These are phyloP conservation scores for Junonia oenone DNA, from an alignment of 2,888 invertebrate species.

Conservation along the genomic window DNA sequence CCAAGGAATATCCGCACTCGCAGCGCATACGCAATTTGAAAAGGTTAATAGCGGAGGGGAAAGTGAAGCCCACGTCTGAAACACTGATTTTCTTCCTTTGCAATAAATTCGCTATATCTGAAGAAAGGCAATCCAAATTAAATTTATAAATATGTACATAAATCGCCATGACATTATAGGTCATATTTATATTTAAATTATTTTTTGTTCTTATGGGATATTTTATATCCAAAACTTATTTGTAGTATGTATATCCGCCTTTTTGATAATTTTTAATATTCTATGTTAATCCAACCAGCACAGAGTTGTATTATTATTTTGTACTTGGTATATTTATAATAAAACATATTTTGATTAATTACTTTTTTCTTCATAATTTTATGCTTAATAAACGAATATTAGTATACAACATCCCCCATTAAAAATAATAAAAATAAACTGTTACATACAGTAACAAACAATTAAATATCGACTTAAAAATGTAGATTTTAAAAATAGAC, in stretches of 20 bases:
- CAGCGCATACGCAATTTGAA: conserved; percentile 81
- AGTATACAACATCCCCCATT: conserved; percentile 1
- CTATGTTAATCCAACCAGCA: neutral
- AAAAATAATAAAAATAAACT: conserved; percentile 6
- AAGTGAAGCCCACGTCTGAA: conserved; percentile 69
- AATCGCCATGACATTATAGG: neutral
- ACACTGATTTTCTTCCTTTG: conserved; percentile 74
- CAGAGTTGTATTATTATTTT: conserved; percentile 1
- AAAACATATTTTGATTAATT: conserved; percentile 19
- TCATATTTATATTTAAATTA: neutral
- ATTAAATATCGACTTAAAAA: conserved; percentile 13
- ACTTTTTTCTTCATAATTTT: conserved; percentile 16
- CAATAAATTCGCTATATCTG: conserved; percentile 72
- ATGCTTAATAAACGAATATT: conserved; percentile 10
- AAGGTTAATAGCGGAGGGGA: conserved; percentile 64
- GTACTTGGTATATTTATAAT: conserved; percentile 20
- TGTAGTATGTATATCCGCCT: conserved; percentile 8
- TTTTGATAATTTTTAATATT: neutral
- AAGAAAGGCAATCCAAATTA: conserved; percentile 54
- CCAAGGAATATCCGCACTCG: conserved; percentile 80
- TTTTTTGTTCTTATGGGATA: neutral
- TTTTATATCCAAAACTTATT: neutral
- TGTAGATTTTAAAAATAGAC: conserved; percentile 21
- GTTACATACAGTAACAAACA: conserved; percentile 10
- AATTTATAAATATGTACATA: conserved; percentile 16